Evolutionary conservation across 2,888 invertebrate species (phyloP), one percentile per base, ranked within the genome.

Genomic region (Hirtodrosophila confusa): DNA sequence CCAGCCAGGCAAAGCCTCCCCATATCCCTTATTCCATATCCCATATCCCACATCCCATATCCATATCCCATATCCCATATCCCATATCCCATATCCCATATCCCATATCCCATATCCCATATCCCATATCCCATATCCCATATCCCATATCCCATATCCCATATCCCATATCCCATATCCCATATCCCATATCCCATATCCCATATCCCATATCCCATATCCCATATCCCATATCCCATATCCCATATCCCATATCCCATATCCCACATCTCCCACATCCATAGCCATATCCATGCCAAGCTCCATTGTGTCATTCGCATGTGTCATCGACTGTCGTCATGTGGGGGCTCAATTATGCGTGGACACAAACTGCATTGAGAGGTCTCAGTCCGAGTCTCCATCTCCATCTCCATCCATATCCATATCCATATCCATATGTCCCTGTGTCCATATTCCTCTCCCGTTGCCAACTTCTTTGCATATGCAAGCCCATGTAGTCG

Each of bases 271-370:
- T 17, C 17, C 45, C 6, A 43, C 27, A 23, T 23, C 24, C 27
- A 29, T 31, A 23, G 10, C 23, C 5, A 17, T 23, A 33, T 12
- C 11, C 11, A 47, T 47, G 2, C 8, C 36, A 27, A 36, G 17
- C 64, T 57, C 11, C 49, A 44, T 33, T 49, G 40, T 72, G 67
- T 50, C 49, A 62, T 44, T 61, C 39, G 53, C 60, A 61, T 73
- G 64, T 73, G 73, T 64, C 73, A 73, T 75, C 75, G 43, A 41
- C 58, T 27, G 69, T 50, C 56, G 33, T 51, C 75, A 54, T 75
- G 74, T 75, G 76, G 63, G 70, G 71, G 39, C 66, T 75, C 60
- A 86, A 86, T 82, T 82, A 82, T 82, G 82, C 82, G 82, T 78
- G 69, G 71, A 80, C 80, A 82, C 80, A 83, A 51, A 43, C 48